phyloP scores from a whole-genome alignment of 2,797 vertebrate species.

The Malacoraja senta region DNA sequence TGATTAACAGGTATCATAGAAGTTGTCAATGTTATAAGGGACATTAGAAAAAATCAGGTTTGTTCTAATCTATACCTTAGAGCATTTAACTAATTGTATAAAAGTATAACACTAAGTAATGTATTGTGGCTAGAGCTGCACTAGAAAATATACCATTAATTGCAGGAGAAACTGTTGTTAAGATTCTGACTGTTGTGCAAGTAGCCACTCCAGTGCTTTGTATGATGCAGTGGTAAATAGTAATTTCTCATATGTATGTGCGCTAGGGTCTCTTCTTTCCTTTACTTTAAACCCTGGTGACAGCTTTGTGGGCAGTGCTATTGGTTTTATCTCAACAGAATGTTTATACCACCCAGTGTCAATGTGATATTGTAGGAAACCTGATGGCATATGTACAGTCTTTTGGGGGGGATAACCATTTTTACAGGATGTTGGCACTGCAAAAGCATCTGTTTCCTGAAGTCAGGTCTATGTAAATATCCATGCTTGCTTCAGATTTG shows the following conservation, averaged over 20 bases:
- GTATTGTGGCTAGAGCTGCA: neutral
- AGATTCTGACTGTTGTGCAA: neutral
- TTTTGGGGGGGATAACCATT: neutral
- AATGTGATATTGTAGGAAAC: neutral
- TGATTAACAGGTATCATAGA: neutral
- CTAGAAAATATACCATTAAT: slow-evolving; percentile 2
- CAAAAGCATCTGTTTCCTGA: neutral
- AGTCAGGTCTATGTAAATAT: neutral
- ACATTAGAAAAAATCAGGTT: neutral
- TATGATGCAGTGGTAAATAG: slow-evolving; percentile 1
- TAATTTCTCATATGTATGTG: neutral
- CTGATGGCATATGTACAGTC: neutral
- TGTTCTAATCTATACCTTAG: slow-evolving; percentile 28
- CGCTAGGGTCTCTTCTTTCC: neutral
- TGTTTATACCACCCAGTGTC: neutral
- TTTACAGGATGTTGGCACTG: neutral
- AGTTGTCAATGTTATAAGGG: slow-evolving; percentile 1
- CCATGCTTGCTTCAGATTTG: neutral
- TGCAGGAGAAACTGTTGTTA: neutral
- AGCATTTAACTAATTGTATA: neutral
- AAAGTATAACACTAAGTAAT: slow-evolving; percentile 14
- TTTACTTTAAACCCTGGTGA: neutral
- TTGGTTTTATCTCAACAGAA: neutral
- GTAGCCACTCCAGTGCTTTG: neutral
- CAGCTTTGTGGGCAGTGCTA: neutral